These are phyloP conservation scores for Hyles euphorbiae DNA, from an alignment of 1,140 invertebrate genomes.

Conservation along the genomic window DNA sequence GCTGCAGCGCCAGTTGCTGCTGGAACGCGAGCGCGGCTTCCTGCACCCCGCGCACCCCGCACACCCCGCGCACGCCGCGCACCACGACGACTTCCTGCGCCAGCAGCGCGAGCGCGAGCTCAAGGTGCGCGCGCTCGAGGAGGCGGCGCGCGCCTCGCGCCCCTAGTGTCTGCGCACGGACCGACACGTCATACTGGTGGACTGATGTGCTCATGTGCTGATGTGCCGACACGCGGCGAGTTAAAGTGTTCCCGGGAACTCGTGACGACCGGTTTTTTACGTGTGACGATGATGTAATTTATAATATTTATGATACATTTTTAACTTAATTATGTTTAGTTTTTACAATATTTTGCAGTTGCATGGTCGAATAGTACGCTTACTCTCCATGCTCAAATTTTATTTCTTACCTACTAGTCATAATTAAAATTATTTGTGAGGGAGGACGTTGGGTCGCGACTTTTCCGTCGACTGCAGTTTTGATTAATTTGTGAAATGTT, in stretches of 20 bases:
- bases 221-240: background rate
- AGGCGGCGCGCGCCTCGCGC: slow-evolving; percentile 86
- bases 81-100: slow-evolving; percentile 88
- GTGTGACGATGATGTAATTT: slow-evolving; percentile 67
- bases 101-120: slow-evolving; percentile 89
- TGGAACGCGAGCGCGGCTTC: slow-evolving; percentile 84
- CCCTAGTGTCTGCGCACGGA: slow-evolving; percentile 77
- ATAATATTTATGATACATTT: slow-evolving; percentile 42
- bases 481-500: slow-evolving; percentile 60
- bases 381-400: slow-evolving; percentile 72
- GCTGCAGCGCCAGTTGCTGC: slow-evolving; percentile 87
- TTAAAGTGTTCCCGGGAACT: slow-evolving; percentile 4
- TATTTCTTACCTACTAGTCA: slow-evolving; percentile 71
- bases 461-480: slow-evolving; percentile 50
- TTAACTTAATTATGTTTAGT: slow-evolving; percentile 59
- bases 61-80: slow-evolving; percentile 81
- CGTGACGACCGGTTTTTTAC: slow-evolving; percentile 27
- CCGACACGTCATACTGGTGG: slow-evolving; percentile 60
- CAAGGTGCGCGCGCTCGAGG: slow-evolving; percentile 89
- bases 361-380: slow-evolving; percentile 69
- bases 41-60: slow-evolving; percentile 83
- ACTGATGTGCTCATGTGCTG: slow-evolving; percentile 24
- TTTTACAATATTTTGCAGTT: slow-evolving; percentile 71
- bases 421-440: slow-evolving; percentile 67
- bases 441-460: slow-evolving; percentile 44